A percentile compares a stretch with the other conserved stretches of the same genome.
phyloP scores from a whole-genome alignment of 2,113 vertebrate genomes.

The Python bivittatus region DNA sequence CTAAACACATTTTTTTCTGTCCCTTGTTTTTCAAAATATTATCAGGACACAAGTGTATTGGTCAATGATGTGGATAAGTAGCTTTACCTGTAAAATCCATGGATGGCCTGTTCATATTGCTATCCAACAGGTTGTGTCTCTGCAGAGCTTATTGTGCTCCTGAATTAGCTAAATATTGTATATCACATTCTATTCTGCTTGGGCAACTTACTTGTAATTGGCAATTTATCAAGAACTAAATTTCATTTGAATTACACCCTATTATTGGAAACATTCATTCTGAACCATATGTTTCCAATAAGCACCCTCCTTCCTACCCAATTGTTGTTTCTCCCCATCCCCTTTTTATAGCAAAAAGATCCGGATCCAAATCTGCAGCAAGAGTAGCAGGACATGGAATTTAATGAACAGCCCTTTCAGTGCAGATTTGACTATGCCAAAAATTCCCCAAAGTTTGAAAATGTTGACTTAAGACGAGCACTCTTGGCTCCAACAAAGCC shows the following conservation, averaged over 20 bases:
- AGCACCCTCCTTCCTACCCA: slow-evolving; percentile 39
- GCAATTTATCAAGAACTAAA: slow-evolving; percentile 53
- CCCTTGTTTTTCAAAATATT: slow-evolving; percentile 1
- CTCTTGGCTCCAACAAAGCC: slow-evolving; percentile 57
- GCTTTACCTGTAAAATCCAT: slow-evolving; percentile 42
- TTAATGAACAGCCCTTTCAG: slow-evolving; percentile 35
- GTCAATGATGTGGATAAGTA: slow-evolving; percentile 16
- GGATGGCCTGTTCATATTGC: slow-evolving; percentile 27
- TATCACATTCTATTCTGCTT: slow-evolving; percentile 32
- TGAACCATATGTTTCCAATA: slow-evolving; percentile 39
- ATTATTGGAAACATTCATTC: slow-evolving; percentile 39
- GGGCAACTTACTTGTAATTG: slow-evolving; percentile 39
- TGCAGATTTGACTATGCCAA: slow-evolving; percentile 21
- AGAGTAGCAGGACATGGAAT: slow-evolving; percentile 38
- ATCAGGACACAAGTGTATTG: not conserved
- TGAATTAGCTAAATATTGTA: slow-evolving; percentile 35
- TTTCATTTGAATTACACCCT: slow-evolving; percentile 52
- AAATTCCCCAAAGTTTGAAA: slow-evolving; percentile 29
- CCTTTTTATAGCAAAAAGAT: not conserved
- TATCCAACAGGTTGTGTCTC: slow-evolving; percentile 31
- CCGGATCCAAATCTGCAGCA: not conserved
- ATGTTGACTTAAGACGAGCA: slow-evolving; percentile 46
- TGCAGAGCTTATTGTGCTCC: slow-evolving; percentile 36
- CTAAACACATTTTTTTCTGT: not conserved
- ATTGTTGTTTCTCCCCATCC: not conserved